These are phyloP conservation scores for Cheilosia soror DNA, from an alignment of 2,888 invertebrate genomes.

Conservation along the genomic window DNA sequence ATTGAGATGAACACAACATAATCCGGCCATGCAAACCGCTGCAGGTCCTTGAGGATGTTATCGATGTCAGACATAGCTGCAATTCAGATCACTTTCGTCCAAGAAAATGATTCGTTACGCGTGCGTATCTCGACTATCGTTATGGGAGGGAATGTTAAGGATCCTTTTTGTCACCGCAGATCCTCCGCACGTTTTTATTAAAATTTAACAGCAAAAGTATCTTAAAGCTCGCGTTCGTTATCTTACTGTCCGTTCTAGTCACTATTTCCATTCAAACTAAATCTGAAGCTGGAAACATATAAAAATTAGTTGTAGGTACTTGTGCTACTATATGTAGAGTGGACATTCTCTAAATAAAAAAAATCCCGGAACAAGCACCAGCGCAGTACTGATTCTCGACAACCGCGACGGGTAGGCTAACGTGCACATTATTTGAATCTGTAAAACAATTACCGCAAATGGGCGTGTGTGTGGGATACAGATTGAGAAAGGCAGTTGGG, in stretches of 20 bases:
- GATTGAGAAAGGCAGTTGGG: constrained; percentile 13
- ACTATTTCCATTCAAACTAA: constrained; percentile 73
- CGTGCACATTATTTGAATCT: constrained; percentile 49
- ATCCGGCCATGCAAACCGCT: constrained; percentile 82
- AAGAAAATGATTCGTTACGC: neutral
- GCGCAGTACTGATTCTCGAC: neutral
- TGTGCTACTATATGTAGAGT: constrained; percentile 2
- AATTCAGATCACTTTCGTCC: neutral
- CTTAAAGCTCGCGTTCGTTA: constrained; percentile 13
- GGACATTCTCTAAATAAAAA: constrained; percentile 16
- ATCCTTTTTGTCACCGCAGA: constrained; percentile 4
- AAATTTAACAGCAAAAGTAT: constrained; percentile 12
- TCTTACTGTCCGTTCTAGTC: constrained; percentile 45
- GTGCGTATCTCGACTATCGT: neutral
- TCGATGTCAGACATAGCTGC: constrained; percentile 81
- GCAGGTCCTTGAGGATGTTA: constrained; percentile 81
- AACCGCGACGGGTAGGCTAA: constrained; percentile 12
- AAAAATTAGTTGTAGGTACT: constrained; percentile 37
- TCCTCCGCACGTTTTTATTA: constrained; percentile 29
- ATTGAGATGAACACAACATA: constrained; percentile 85
- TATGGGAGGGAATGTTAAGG: constrained; percentile 1
- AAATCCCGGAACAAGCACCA: constrained; percentile 21
- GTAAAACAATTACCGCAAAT: constrained; percentile 57
- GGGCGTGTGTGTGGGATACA: constrained; percentile 34
- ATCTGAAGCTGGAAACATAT: constrained; percentile 41